Percentiles rank a stretch among this genome's conserved stretches.
phyloP scores from a whole-genome alignment of 2,797 vertebrate species.

The Limnodromus scolopaceus region DNA sequence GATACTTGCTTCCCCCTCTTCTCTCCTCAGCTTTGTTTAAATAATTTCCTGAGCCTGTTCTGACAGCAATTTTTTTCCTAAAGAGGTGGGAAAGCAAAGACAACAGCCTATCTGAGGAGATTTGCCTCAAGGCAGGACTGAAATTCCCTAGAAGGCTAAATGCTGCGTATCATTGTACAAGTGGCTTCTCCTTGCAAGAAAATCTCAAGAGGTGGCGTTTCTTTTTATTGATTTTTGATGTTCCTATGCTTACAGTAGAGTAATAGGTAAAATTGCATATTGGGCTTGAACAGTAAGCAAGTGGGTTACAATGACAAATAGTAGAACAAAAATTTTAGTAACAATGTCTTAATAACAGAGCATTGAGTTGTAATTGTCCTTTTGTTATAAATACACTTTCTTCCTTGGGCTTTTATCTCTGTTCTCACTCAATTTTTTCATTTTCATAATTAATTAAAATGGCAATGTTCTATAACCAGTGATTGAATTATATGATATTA shows the following conservation, averaged over 20 bases:
- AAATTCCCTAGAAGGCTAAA: not conserved
- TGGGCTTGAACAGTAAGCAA: not conserved
- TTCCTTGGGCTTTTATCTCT: slow-evolving; percentile 48
- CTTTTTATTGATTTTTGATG: not conserved
- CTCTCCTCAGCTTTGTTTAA: not conserved
- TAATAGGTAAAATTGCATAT: not conserved
- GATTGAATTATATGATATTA: slow-evolving; percentile 73
- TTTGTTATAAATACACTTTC: slow-evolving; percentile 42
- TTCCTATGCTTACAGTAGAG: not conserved
- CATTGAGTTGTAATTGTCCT: slow-evolving; percentile 33
- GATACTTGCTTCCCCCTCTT: not conserved
- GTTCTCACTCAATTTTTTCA: slow-evolving; percentile 25
- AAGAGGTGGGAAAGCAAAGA: not conserved
- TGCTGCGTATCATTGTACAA: rapidly evolving
- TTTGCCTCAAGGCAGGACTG: not conserved
- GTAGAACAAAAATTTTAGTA: not conserved
- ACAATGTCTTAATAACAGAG: slow-evolving; percentile 23
- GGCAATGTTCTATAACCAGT: slow-evolving; percentile 60
- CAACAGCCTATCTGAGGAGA: not conserved
- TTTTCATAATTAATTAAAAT: slow-evolving; percentile 73
- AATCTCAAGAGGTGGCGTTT: not conserved
- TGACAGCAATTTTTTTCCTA: not conserved
- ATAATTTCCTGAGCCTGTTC: not conserved
- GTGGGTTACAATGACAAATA: not conserved
- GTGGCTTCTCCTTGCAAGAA: not conserved